Percentiles rank a stretch among this genome's conserved stretches.
phyloP scores from a whole-genome alignment of 2,113 vertebrate genomes.

The Scytalopus superciliaris region DNA sequence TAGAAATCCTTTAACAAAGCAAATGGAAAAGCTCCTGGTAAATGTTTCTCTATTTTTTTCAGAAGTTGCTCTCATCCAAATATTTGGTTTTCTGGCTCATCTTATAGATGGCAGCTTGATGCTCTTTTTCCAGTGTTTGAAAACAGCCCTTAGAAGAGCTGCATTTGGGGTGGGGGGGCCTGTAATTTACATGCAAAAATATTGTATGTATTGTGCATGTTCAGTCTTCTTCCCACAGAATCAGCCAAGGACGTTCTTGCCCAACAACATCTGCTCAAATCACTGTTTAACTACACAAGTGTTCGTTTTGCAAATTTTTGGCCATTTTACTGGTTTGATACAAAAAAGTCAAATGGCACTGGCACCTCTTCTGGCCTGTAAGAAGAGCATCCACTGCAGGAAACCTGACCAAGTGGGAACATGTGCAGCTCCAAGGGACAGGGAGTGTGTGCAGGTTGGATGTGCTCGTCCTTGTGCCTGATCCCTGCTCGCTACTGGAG shows the following conservation, averaged over 20 bases:
- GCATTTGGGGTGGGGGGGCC: background rate
- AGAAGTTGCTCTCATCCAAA: background rate
- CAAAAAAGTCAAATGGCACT: background rate
- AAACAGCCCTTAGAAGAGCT: background rate
- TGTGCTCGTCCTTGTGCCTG: rapidly evolving
- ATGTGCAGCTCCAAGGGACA: background rate
- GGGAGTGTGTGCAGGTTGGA: background rate
- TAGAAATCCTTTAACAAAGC: background rate
- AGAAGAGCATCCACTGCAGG: background rate
- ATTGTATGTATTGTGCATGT: background rate
- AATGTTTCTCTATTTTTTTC: background rate
- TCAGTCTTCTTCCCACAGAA: background rate
- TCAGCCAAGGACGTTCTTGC: background rate
- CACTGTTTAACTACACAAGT: background rate
- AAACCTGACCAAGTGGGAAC: background rate
- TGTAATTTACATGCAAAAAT: background rate
- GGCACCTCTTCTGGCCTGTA: background rate
- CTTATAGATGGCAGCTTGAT: background rate
- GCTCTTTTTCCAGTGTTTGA: background rate
- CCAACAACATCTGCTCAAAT: background rate
- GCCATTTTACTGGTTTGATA: background rate
- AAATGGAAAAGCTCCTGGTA: background rate
- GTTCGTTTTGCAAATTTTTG: background rate
- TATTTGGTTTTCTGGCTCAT: conserved; percentile 26
- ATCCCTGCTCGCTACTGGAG: background rate